These are phyloP conservation scores for Lamprologus speciosus DNA, from an alignment of 2,113 vertebrate species.

Conservation along the genomic window DNA sequence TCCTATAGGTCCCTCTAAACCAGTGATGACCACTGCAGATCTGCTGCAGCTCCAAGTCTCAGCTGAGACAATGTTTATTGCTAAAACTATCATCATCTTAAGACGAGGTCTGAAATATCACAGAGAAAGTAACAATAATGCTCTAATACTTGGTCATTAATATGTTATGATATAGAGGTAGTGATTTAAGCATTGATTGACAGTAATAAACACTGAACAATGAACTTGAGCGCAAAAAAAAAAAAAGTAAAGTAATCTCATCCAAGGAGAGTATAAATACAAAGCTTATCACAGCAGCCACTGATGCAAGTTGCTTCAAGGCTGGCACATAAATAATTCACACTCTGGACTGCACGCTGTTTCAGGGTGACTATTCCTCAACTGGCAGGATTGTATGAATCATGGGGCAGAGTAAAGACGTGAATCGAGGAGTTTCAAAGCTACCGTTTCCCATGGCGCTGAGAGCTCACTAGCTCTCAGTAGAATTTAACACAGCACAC, in stretches of 20 bases:
- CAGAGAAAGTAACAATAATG: constrained; percentile 37
- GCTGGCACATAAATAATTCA: constrained; percentile 23
- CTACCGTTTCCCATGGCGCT: background rate
- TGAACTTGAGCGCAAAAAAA: background rate
- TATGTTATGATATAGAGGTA: constrained; percentile 59
- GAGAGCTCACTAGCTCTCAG: background rate
- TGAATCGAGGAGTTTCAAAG: constrained; percentile 6
- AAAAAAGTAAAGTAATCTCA: background rate
- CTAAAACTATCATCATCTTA: constrained; percentile 6
- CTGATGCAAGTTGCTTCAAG: constrained; percentile 6
- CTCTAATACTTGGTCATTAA: constrained; percentile 56
- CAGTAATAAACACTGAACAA: constrained; percentile 47
- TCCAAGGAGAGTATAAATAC: constrained; percentile 43
- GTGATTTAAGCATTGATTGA: constrained; percentile 62
- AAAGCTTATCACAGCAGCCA: constrained; percentile 42
- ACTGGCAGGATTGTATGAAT: background rate
- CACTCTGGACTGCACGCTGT: background rate
- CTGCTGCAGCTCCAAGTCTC: background rate
- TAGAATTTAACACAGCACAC: constrained; percentile 6
- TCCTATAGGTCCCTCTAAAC: constrained; percentile 3
- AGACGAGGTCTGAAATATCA: constrained; percentile 23
- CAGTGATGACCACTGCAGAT: constrained; percentile 16
- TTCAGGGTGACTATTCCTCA: background rate
- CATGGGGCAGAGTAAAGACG: background rate
- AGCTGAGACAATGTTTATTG: constrained; percentile 37